phyloP scores from a whole-genome alignment of 2,888 invertebrate genomes.

The Hydraecia micacea region DNA sequence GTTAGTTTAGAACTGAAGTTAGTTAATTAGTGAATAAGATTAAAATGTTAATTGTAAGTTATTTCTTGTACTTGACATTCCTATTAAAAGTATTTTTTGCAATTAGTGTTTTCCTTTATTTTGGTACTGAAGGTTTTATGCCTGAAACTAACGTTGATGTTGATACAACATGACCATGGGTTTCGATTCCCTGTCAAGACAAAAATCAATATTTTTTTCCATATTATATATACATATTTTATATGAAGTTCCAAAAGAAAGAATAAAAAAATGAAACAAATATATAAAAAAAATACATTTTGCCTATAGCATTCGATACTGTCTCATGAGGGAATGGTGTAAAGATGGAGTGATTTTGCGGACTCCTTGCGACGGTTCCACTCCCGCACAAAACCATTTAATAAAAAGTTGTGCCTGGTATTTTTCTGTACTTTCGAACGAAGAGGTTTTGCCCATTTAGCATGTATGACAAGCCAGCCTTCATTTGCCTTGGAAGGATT shows the following conservation, averaged over 20 bases:
- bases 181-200: conserved; percentile 4
- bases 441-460: neutral
- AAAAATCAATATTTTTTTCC: neutral
- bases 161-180: neutral
- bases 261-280: neutral
- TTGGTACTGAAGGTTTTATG: conserved; percentile 4
- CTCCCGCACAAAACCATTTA: neutral
- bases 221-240: neutral
- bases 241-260: neutral
- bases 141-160: neutral
- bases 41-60: conserved; percentile 24
- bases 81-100: conserved; percentile 43
- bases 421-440: no score
- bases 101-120: conserved; percentile 32
- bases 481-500: conserved; percentile 8
- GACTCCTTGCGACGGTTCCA: no score
- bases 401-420: neutral
- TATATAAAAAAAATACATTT: no score
- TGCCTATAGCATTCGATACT: no score
- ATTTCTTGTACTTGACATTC: conserved; percentile 54
- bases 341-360: neutral
- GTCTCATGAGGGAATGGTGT: neutral
- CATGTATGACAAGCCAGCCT: neutral
- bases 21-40: conserved; percentile 40
- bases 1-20: conserved; percentile 21